Evolutionary conservation across 2,888 invertebrate genomes (phyloP), one percentile per base, ranked within the genome.

Genomic region (Harpalus rufipes): DNA sequence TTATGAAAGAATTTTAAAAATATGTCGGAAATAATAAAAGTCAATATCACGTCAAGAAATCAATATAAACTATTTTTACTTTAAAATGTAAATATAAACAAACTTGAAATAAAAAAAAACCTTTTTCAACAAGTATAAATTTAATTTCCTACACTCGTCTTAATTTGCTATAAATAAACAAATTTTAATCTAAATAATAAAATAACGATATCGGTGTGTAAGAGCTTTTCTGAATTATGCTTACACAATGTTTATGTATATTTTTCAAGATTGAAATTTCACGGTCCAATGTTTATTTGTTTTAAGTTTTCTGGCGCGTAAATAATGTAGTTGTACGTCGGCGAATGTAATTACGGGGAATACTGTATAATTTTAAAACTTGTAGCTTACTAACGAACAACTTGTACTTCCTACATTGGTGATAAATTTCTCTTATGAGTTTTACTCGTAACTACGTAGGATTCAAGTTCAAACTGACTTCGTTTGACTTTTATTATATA

Each of bases 351-450:
- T 68, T 39, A 68, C 32, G 14, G 41, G 4, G 14, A 68, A 68
- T 32, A 18, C 59, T 14, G 7, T 68, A 68, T 68, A 39, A 68
- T 68, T 68, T 63, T 32, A 59, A 59, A 18, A 39, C 68, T 68
- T 41, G 68, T 68, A 68, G 14, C 14, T 39, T 39, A 68, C 16
- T 68, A 68, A 68, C 41, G 25, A 32, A 68, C 41, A 68, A 68
- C 68, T 68, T 68, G 14, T 41, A 39, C 25, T 68, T 68, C n/a
- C n/a, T 25, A 39, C 68, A 68, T 16, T 12, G 25, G n/a, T 68
- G 68, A 68, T 68, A 68, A 68, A 68, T 68, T 68, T 68, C 25
- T 63, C 63, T 63, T 25, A 63, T 63, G 21, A 61, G 18, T 61
- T 61, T 61, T 18, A 21, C 21, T 32, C 32, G 21, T 32, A 63